Evolutionary conservation across 1,140 invertebrate species (phyloP), one percentile per base, ranked within the genome.

Genomic region (Drosophila littoralis): DNA sequence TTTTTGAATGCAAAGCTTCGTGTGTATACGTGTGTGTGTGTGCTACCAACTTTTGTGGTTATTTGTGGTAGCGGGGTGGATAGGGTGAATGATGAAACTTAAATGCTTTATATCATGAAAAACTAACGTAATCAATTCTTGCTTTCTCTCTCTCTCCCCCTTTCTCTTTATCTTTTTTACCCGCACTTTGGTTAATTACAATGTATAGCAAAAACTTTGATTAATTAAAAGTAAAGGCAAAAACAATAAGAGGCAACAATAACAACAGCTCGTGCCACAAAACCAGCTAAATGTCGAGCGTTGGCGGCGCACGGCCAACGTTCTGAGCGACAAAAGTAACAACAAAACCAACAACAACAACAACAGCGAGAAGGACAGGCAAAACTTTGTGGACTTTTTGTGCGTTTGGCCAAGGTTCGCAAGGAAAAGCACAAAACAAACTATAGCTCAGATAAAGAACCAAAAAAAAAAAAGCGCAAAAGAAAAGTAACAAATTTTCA

Each of bases 41-140:
- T 66, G 35, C 32, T 40, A 35, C 36, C 63, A 13, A 10, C 10
- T 12, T 40, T 10, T 40, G 38, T 52, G 22, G 0, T 12, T 22
- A 22, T 22, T 22, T 22, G 22, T 12, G 9, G 28, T n/a, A n/a
- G n/a, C 15, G 32, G 9, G 6, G 22, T 1, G 22, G 15, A 28
- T 48, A 35, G 36, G 12, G 15, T 55, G 15, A 65, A 42, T 51
- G 43, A 33, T 40, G 51, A 40, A 75, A 46, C 10, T 63, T 77
- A 68, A 65, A 45, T 60, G 63, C 63, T 67, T 69, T 64, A 81
- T 45, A 38, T 51, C 32, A 57, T 71, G 80, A 75, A 45, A 75
- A 81, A 85, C 82, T 86, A 85, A 86, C 78, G 75, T 75, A 85
- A 86, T 86, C 78, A 85, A 86, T 81, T 86, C 65, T 75, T 48